Conservation (phyloP, 2,113 vertebrate species). For the Dendropsophus ebraccatus region DNA sequence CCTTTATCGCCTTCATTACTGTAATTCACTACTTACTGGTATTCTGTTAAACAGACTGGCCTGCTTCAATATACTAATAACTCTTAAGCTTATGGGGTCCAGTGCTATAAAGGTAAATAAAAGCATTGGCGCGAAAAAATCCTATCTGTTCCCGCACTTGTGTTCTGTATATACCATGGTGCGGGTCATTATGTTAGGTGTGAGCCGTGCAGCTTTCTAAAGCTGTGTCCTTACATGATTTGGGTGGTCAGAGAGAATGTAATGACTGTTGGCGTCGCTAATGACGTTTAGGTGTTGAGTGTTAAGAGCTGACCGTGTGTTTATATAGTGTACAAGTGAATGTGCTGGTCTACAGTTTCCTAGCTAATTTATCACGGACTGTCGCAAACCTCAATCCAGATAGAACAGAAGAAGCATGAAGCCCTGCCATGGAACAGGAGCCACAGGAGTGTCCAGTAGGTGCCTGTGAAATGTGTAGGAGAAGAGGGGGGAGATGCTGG, state of each 20-base stretch:
- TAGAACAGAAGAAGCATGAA: neutral
- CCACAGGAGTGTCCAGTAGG: slow-evolving; percentile 32
- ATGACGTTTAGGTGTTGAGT: slow-evolving; percentile 16
- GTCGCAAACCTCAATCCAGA: slow-evolving; percentile 16
- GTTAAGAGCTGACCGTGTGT: neutral
- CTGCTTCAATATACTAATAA: no score
- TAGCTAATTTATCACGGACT: slow-evolving; percentile 9
- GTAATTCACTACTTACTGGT: no score
- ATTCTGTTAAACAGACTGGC: no score
- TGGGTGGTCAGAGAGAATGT: neutral
- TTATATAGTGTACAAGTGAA: neutral
- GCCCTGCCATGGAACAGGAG: slow-evolving; percentile 28
- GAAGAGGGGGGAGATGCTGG: slow-evolving; percentile 13
- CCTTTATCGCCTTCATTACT: no score
- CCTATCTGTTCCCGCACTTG: neutral
- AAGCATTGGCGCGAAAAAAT: no score
- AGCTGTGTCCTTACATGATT: neutral
- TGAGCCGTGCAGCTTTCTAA: neutral
- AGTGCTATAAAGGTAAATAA: no score
- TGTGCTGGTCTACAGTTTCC: neutral
- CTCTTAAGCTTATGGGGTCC: neutral
- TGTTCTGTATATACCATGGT: neutral
- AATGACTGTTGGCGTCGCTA: neutral
- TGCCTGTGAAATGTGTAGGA: slow-evolving; percentile 35
- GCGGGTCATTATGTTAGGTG: neutral